Evolutionary conservation across 2,797 vertebrate species (phyloP).

Genomic region (Neomorphus geoffroyi): DNA sequence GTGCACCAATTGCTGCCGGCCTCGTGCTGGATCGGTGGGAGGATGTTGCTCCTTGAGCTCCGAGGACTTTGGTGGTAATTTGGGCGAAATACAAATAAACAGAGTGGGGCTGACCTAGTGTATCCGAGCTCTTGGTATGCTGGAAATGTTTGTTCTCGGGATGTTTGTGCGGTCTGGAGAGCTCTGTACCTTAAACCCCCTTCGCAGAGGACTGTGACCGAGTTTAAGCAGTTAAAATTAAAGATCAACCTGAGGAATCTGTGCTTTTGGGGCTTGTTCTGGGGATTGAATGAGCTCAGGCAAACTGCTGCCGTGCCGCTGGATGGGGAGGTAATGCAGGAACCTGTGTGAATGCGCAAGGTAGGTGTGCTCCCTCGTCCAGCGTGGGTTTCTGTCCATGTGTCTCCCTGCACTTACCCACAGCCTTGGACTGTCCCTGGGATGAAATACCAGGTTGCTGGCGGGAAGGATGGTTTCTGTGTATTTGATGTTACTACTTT

Average conservation of each 20-base stretch:
- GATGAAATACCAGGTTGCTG: neutral
- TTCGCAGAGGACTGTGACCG: neutral
- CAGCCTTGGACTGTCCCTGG: neutral
- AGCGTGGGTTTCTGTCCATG: neutral
- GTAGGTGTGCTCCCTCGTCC: neutral
- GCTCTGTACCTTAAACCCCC: neutral
- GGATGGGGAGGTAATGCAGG: neutral
- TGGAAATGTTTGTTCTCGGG: constrained; percentile 57
- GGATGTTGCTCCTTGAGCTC: constrained; percentile 28
- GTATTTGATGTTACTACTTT: neutral
- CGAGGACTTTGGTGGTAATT: neutral
- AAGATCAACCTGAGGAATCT: neutral
- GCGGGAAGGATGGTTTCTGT: neutral
- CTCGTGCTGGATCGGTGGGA: constrained; percentile 47
- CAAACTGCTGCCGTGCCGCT: neutral
- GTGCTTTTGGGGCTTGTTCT: neutral
- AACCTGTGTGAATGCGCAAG: neutral
- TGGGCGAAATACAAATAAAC: constrained; percentile 47
- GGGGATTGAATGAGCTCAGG: neutral
- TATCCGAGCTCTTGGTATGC: constrained; percentile 61
- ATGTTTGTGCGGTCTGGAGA: constrained; percentile 52
- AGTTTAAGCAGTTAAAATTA: constrained; percentile 24
- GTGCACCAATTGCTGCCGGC: constrained; percentile 40
- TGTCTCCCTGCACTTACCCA: neutral
- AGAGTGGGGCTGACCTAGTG: neutral